Conservation (phyloP, 1,140 invertebrate species). For the Semibalanus balanoides region DNA sequence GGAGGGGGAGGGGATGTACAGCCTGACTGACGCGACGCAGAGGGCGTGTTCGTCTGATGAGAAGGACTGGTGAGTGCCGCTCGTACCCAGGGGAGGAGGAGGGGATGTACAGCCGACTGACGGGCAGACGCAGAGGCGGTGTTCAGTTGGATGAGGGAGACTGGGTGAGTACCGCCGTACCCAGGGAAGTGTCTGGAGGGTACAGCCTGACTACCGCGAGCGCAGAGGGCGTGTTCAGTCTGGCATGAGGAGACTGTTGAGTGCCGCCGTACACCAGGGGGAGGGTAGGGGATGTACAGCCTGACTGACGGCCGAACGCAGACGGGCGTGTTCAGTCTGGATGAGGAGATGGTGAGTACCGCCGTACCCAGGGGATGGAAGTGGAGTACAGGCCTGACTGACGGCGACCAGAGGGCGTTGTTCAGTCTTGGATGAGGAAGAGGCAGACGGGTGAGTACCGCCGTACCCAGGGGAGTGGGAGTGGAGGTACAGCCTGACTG, state of each 20-base stretch:
- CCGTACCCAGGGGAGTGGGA: no score
- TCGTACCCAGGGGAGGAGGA: no score
- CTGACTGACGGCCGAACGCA: slow-evolving; percentile 48
- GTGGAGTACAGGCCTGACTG: slow-evolving; percentile 58
- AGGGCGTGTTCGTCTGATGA: not conserved
- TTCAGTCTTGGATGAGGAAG: not conserved
- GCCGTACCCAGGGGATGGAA: no score
- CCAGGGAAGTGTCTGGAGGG: no score
- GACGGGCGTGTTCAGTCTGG: not conserved
- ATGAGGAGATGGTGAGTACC: not conserved
- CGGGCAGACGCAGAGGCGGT: no score
- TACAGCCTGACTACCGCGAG: slow-evolving; percentile 60
- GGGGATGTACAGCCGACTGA: no score
- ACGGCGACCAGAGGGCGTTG: slow-evolving; percentile 21
- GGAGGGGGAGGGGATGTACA: no score
- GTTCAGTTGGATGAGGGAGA: no score
- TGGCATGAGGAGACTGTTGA: not conserved
- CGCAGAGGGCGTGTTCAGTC: not conserved
- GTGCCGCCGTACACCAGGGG: no score
- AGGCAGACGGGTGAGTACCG: not conserved
- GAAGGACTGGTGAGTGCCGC: not conserved
- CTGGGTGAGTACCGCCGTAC: no score
- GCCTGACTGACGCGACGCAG: slow-evolving; percentile 46
- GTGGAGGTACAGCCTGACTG: slow-evolving; percentile 57
- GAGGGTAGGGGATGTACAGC: slow-evolving; percentile 63